Evolutionary conservation across 2,888 invertebrate species (phyloP), one percentile per base, ranked within the genome.

Genomic region (Tipula vernalis): DNA sequence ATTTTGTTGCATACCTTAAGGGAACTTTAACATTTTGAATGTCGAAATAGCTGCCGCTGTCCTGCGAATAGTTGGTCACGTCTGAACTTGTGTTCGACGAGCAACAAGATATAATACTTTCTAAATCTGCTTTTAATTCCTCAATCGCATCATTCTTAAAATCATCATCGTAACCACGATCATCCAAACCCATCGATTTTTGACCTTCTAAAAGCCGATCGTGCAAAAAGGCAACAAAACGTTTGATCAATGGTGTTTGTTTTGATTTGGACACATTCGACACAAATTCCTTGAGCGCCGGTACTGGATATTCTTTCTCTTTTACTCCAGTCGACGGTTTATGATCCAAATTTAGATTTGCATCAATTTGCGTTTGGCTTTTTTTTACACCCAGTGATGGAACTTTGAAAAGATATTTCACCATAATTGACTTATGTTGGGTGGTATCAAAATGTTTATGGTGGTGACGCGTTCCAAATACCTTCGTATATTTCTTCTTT

Each of bases 11-110:
- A 28, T 71, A 71, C 71, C 91, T 91, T 36, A 91, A 87, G 0
- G 91, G 91, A 36, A 91, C 88, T 88, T 91, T 91, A 44, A 89
- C 89, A 0, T 90, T 90, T 47, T 90, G 90, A 39, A 91, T 88
- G 6, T 90, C 87, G 2, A 91, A 84, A 44, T 89, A 91, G 86
- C 91, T 91, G 12, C 91, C 91, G 86, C 91, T 91, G 87, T 91
- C 91, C 39, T 90, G 89, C 0, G 90, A 89, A 0, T 91, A 89
- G 88, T 91, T 91, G 0, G 91, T 91, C 86, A 91, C 91, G 0
- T 89, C 87, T 0, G 91, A 91, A 87, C 91, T 91, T 57, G 90
- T 90, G 0, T 91, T 87, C 2, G 91, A 91, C 0, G 89, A 90
- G 0, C 91, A 88, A 86, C 91, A 91, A 5, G 90, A 89, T 87